A percentile compares a stretch with the other conserved stretches of the same genome.
Evolutionary conservation across 2,797 vertebrate genomes (phyloP).

Genomic region (Salarias fasciatus): DNA sequence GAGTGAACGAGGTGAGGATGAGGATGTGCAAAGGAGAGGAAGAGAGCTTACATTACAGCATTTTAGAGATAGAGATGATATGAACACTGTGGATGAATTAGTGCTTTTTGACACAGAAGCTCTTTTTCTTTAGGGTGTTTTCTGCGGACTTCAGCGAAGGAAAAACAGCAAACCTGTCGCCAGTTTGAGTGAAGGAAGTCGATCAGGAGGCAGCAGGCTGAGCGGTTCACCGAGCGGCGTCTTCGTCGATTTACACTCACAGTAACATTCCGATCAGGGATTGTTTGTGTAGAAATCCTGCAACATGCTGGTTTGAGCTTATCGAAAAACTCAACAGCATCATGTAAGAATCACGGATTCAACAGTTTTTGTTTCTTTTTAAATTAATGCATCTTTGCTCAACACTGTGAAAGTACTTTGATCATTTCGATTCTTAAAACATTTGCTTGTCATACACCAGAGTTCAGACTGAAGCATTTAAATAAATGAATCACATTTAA

Average conservation of each 20-base stretch:
- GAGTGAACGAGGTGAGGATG: slow-evolving; percentile 12
- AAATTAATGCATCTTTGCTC: too few relatives aligned
- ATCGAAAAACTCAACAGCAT: too few relatives aligned
- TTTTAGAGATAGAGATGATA: slow-evolving; percentile 19
- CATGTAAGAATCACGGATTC: too few relatives aligned
- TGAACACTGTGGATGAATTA: slow-evolving; percentile 24
- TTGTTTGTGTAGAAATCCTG: too few relatives aligned
- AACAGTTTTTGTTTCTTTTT: too few relatives aligned
- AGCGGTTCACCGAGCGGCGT: neutral
- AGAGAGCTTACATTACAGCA: slow-evolving; percentile 49
- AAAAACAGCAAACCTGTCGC: slow-evolving; percentile 14
- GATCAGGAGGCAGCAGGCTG: neutral
- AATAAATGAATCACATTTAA: too few relatives aligned
- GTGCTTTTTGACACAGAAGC: neutral
- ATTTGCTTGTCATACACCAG: too few relatives aligned
- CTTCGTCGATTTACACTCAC: neutral
- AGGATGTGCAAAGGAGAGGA: slow-evolving; percentile 17
- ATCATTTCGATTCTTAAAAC: too few relatives aligned
- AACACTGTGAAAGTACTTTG: too few relatives aligned
- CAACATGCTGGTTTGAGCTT: too few relatives aligned
- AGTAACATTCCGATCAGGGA: too few relatives aligned
- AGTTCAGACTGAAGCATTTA: too few relatives aligned
- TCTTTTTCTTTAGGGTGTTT: slow-evolving; percentile 11
- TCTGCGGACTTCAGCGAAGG: slow-evolving; percentile 14
- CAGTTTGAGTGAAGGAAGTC: slow-evolving; percentile 15